Evolutionary conservation across 2,888 invertebrate species (phyloP).

Genomic region (Allophyes oxyacanthae): DNA sequence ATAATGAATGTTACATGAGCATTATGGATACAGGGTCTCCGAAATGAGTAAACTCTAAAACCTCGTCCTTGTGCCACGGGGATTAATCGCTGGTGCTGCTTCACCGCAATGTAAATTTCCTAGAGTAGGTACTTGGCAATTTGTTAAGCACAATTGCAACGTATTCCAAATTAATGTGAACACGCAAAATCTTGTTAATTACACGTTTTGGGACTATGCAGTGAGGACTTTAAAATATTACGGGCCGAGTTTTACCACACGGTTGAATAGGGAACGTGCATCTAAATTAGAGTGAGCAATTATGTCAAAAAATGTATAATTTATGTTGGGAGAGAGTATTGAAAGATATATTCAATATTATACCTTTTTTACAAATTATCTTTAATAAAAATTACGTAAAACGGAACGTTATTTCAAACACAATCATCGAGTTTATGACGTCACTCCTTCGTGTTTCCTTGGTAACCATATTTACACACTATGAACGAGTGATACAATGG

Average conservation of each 20-base stretch:
- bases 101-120: constrained; percentile 63
- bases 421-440: no score
- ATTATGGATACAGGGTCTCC: constrained; percentile 67
- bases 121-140: constrained; percentile 44
- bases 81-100: constrained; percentile 56
- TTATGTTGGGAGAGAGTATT: no score
- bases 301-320: no score
- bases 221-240: constrained; percentile 45
- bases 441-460: no score
- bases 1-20: constrained; percentile 75
- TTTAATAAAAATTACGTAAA: no score
- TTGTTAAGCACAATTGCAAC: constrained; percentile 55
- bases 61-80: constrained; percentile 51
- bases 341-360: no score
- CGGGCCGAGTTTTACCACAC: constrained; percentile 18
- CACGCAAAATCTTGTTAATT: constrained; percentile 56
- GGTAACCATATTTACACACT: no score
- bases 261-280: no score
- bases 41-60: constrained; percentile 64
- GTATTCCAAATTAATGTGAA: constrained; percentile 52
- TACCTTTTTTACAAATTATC: no score
- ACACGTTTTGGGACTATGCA: constrained; percentile 43
- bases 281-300: no score
- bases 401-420: no score
- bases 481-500: no score